These are phyloP conservation scores for Philhelius pedissequus DNA, from an alignment of 2,888 invertebrate species.

Conservation along the genomic window DNA sequence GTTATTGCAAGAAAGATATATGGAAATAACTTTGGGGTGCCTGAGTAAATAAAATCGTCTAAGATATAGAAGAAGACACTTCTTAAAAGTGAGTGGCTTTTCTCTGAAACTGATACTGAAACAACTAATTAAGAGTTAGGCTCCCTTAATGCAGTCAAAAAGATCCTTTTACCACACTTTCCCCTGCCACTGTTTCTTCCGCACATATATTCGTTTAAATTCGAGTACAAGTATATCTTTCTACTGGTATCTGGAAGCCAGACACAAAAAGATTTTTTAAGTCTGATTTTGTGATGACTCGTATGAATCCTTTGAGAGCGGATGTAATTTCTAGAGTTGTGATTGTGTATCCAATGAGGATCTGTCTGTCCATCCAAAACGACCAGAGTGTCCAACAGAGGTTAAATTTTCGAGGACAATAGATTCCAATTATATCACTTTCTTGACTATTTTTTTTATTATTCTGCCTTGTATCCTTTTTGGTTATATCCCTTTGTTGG, in stretches of 20 bases:
- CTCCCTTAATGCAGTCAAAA: constrained; percentile 41
- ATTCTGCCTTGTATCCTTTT: not conserved
- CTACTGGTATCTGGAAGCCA: no score
- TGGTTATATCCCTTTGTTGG: constrained; percentile 48
- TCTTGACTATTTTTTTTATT: constrained; percentile 31
- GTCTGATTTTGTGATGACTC: constrained; percentile 54
- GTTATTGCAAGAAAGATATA: constrained; percentile 60
- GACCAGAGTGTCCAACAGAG: constrained; percentile 38
- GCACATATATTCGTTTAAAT: not conserved
- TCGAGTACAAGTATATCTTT: not conserved
- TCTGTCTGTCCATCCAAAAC: not conserved
- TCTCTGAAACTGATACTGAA: constrained; percentile 41
- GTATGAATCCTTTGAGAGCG: constrained; percentile 54
- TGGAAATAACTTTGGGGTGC: constrained; percentile 49
- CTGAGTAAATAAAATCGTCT: constrained; percentile 60
- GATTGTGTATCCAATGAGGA: constrained; percentile 37
- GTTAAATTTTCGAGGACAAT: constrained; percentile 64
- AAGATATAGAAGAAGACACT: constrained; percentile 27
- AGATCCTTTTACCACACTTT: not conserved
- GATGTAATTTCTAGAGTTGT: constrained; percentile 60
- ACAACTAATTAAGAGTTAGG: constrained; percentile 67
- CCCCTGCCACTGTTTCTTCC: not conserved
- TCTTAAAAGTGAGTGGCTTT: constrained; percentile 41
- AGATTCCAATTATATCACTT: constrained; percentile 67
- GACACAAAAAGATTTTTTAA: not conserved